Percentiles rank a stretch among this genome's conserved stretches.
Conservation (phyloP, 2,888 invertebrate species). For the Hyposoter dolosus region DNA sequence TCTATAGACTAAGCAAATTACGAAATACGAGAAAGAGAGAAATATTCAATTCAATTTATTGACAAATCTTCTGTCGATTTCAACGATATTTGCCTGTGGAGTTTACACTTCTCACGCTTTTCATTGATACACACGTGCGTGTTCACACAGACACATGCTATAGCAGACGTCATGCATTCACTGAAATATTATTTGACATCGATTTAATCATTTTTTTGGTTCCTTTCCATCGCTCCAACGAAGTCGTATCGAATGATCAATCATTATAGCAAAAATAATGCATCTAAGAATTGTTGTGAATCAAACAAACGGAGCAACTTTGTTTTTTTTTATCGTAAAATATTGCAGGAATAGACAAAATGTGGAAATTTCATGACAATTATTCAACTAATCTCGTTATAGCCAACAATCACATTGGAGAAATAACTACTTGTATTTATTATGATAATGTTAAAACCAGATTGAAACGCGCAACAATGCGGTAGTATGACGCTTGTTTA, state of each 20-base stretch:
- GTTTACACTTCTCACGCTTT: slow-evolving; percentile 64
- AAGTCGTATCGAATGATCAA: background rate
- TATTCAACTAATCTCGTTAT: background rate
- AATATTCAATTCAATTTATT: background rate
- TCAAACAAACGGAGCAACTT: no score
- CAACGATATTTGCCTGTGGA: slow-evolving; percentile 58
- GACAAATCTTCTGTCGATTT: slow-evolving; percentile 47
- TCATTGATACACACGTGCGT: background rate
- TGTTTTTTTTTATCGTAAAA: background rate
- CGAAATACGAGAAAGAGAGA: background rate
- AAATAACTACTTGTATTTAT: slow-evolving; percentile 3
- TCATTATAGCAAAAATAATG: background rate
- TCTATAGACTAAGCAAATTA: slow-evolving; percentile 1
- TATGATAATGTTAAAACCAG: slow-evolving; percentile 27
- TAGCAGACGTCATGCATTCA: background rate
- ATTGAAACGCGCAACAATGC: slow-evolving; percentile 37
- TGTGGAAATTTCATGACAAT: slow-evolving; percentile 1
- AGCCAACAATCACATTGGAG: background rate
- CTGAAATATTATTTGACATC: background rate
- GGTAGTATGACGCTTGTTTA: slow-evolving; percentile 49
- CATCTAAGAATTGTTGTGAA: no score
- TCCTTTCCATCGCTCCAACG: background rate
- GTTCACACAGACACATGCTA: background rate
- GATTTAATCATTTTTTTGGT: background rate
- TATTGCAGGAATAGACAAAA: background rate